Base-by-base conservation (phyloP, 2,113 vertebrate species). In the Sylvia atricapilla region DNA sequence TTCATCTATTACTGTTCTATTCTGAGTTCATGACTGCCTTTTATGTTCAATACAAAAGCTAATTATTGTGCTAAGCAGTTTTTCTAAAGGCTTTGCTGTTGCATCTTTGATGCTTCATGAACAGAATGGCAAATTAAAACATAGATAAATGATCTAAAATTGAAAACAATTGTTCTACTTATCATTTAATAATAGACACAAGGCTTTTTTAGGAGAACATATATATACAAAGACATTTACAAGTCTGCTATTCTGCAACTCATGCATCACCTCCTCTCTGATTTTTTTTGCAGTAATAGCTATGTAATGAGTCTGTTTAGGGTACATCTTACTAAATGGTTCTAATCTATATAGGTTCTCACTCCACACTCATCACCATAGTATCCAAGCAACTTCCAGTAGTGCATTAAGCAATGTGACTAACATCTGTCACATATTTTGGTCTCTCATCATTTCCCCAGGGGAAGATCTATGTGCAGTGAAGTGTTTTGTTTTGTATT, bases 41-140 rank as follows among this genome's bases (percentile, higher is more conserved):
- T 94, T 95, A 96, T 86, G 66, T 94, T 95, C 63, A 86, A 73
- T 94, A 64, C 15, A 80, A 88, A 95, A 95, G 43, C 58, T 94
- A 84, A 96, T 92, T 94, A 70, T 90, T 86, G 55, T 84, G 79
- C 77, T 77, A 94, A 95, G 73, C 90, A 91, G 69, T 67, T 94
- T 84, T 72, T 82, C 55, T 93, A 85, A 89, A 94, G n/a, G 69
- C 67, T 59, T 84, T 95, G 46, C 60, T 93, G 91, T 83, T 84
- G 41, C 43, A 49, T 93, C 78, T 84, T 96, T 82, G 47, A 62
- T 93, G 59, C 46, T 93, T 96, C 91, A 94, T 85, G 81, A 92
- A 80, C 82, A 92, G 90, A 84, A 95, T 91, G 84, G 55, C 55
- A 96, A 96, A 95, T 85, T 96, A 95, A 93, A 96, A 82, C 58